phyloP scores from a whole-genome alignment of 2,888 invertebrate species.

The Salticus scenicus region DNA sequence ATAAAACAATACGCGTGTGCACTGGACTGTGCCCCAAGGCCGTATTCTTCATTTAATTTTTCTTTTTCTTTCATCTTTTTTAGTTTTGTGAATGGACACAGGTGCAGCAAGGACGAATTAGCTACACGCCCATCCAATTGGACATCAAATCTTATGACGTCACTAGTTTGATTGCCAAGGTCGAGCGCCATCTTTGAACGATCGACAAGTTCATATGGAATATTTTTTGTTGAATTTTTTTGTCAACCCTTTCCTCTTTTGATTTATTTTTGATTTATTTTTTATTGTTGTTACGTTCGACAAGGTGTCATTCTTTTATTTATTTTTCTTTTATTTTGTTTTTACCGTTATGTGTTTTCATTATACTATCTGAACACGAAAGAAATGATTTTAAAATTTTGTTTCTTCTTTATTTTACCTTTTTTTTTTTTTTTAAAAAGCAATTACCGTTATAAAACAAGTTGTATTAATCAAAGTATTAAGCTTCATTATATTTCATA shows the following conservation, averaged over 20 bases:
- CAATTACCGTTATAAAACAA: not conserved
- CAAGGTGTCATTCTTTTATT: not conserved
- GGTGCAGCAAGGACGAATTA: slow-evolving; percentile 24
- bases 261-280: not conserved
- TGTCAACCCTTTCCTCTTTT: slow-evolving; percentile 9
- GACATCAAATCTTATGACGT: not conserved
- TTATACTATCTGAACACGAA: not conserved
- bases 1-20: slow-evolving; percentile 1
- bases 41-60: slow-evolving; percentile 11
- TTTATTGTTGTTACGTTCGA: not conserved
- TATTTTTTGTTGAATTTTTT: slow-evolving; percentile 1
- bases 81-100: slow-evolving; percentile 30
- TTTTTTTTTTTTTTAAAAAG: not conserved
- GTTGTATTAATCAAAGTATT: too few species aligned
- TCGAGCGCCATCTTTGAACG: slow-evolving; percentile 22
- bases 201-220: slow-evolving; percentile 12
- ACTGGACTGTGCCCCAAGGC: slow-evolving; percentile 1
- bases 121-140: slow-evolving; percentile 17
- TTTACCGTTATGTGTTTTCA: slow-evolving; percentile 4
- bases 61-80: slow-evolving; percentile 13
- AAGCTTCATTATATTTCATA: too few species aligned
- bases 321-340: not conserved
- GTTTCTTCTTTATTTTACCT: not conserved
- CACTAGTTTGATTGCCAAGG: slow-evolving; percentile 5
- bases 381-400: not conserved